These are phyloP conservation scores for Sialis lutaria DNA, from an alignment of 2,888 invertebrate species.

Conservation along the genomic window DNA sequence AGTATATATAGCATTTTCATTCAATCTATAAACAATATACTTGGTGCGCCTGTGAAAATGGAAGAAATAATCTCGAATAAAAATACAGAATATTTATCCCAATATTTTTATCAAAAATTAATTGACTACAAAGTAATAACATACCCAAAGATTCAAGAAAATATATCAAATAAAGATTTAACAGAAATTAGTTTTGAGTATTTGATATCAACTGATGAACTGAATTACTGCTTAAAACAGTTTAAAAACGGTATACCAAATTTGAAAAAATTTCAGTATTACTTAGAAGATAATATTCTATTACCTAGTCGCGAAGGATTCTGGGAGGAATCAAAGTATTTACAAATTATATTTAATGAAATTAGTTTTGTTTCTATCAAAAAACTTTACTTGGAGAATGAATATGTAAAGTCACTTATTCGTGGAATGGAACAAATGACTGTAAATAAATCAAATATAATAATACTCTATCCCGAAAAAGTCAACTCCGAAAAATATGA, in stretches of 20 bases:
- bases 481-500: too few relatives aligned
- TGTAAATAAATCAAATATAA: too few relatives aligned
- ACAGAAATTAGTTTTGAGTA: constrained; percentile 2
- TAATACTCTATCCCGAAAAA: too few relatives aligned
- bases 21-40: constrained; percentile 9
- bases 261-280: constrained; percentile 3
- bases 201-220: constrained; percentile 1
- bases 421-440: too few relatives aligned
- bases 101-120: constrained; percentile 7
- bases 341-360: constrained; percentile 7
- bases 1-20: constrained; percentile 9
- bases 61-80: too few relatives aligned
- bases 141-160: neutral
- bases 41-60: constrained; percentile 6
- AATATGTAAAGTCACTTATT: neutral
- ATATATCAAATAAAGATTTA: constrained; percentile 2
- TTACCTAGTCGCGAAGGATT: constrained; percentile 9
- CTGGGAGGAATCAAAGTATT: constrained; percentile 8
- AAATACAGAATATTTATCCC: constrained; percentile 3
- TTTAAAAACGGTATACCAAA: neutral
- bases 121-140: constrained; percentile 1
- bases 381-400: constrained; percentile 3
- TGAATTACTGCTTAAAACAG: neutral
- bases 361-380: constrained; percentile 8
- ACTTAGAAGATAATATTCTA: constrained; percentile 4